Evolutionary conservation across 1,140 invertebrate species (phyloP).

Genomic region (Euglossa dilemma): DNA sequence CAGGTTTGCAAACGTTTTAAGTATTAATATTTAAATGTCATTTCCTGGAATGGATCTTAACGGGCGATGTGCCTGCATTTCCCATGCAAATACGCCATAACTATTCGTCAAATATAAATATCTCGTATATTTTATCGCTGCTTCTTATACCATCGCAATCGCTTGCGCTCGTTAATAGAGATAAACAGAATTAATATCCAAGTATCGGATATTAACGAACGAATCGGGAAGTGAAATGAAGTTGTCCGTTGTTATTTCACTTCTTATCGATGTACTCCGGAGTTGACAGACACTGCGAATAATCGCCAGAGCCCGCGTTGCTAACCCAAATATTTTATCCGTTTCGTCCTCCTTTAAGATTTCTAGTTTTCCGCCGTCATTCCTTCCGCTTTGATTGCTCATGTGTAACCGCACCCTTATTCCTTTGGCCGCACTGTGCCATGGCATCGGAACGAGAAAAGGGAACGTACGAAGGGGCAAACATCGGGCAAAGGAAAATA

Average conservation of each 20-base stretch:
- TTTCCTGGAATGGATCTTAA: too few species aligned
- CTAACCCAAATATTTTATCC: slow-evolving; percentile 11
- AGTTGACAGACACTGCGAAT: too few species aligned
- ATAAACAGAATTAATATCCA: too few species aligned
- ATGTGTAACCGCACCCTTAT: slow-evolving; percentile 53
- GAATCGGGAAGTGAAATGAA: too few species aligned
- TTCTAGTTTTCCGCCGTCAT: slow-evolving; percentile 48
- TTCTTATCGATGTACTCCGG: too few species aligned
- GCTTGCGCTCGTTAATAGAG: too few species aligned
- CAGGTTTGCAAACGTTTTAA: too few species aligned
- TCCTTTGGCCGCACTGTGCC: slow-evolving; percentile 36
- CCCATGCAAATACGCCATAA: background rate
- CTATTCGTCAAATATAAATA: background rate
- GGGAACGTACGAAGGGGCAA: slow-evolving; percentile 31
- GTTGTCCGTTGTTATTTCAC: too few species aligned
- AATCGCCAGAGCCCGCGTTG: too few species aligned
- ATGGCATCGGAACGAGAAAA: slow-evolving; percentile 19
- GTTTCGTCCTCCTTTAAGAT: slow-evolving; percentile 33
- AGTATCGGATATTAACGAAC: too few species aligned
- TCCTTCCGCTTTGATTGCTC: slow-evolving; percentile 62
- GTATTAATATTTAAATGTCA: too few species aligned
- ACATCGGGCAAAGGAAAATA: slow-evolving; percentile 57
- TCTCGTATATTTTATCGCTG: background rate
- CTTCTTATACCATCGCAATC: too few species aligned
- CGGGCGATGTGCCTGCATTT: background rate